Evolutionary conservation across 2,888 invertebrate species (phyloP), one percentile per base, ranked within the genome.

Genomic region (Palloptera scutellata): DNA sequence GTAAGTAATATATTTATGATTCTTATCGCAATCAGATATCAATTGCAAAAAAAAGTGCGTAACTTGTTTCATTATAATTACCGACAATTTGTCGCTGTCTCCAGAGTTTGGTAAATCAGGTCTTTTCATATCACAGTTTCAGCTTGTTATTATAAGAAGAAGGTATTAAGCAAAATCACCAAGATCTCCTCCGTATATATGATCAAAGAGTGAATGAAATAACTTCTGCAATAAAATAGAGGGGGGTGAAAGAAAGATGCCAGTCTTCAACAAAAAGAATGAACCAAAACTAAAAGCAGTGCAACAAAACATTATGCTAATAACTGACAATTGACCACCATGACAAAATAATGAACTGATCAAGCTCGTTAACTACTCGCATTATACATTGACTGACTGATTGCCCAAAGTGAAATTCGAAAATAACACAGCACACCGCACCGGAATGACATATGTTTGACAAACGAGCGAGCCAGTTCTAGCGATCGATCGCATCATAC

Each of bases 251-350:
- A 30, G 3, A 42, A 15, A 55, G 55, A 57, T 48, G 42, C 15
- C 40, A 64, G 20, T 40, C 20, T 41, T 19, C 45, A 40, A 62
- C 67, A 51, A 55, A 12, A 45, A 30, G 43, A 52, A 8, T 51
- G 42, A 40, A 30, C 45, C 52, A 57, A 58, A 41, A 12, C 43
- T 61, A 19, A 57, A 54, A 17, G 15, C 42, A 48, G 51, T 43
- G 43, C 41, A n/a, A 51, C 51, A 63, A 51, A 9, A 58, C 17
- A 65, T 63, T 78, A 80, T 82, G 81, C 80, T 79, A 80, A 80
- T 82, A 79, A n/a, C n/a, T 78, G 81, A 77, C 81, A 77, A 79
- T 81, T 82, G 81, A 79, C 82, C 81, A 81, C 82, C 82, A 78
- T 80, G 81, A 79, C 79, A 77, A 80, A 42, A 64, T 64, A 61